Evolutionary conservation across 2,797 vertebrate species (phyloP), one percentile per base, ranked within the genome.

Genomic region (Sarcoramphus papa): DNA sequence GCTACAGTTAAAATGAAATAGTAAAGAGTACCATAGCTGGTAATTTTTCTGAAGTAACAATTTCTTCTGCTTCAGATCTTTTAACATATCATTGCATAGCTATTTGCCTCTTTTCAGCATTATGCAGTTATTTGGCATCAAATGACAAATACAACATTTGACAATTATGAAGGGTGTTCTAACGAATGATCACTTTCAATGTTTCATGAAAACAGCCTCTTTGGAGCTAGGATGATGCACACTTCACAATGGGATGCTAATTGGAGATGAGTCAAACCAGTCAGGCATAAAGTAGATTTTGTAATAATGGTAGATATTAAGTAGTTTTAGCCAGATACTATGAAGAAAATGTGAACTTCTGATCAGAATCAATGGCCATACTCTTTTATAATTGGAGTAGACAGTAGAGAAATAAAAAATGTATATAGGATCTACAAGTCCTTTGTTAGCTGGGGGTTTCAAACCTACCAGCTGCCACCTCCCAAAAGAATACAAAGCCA

Each of bases 221-320:
- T 77, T 73, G 67, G 35, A 92, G 63, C 92, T 75, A 67, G 33
- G 51, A 84, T 93, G 94, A 95, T 72, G 63, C 73, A 68, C 75
- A 69, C 53, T 73, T 81, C 92, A 95, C 90, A 91, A 84, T 47
- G 85, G 73, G 78, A 92, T 86, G 69, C 54, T 95, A 94, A 94
- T 57, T 96, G 68, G 54, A 93, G 62, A 93, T 73, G 79, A 95
- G 54, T 88, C 60, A 95, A 93, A 92, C 54, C 80, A 85, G 41
- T 51, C 69, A 76, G 57, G 51, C 60, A 90, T 75, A 77, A 94
- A 93, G 81, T 82, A 93, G 75, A 72, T 93, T 91, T 73, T 74
- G 70, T 88, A 95, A 78, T 69, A 85, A 81, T 33, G 24, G 73
- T 54, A 89, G 69, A 56, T 90, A 78, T 75, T 48, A 93, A 15